Percentiles rank a stretch among this genome's conserved stretches.
Conservation (phyloP, 2,797 vertebrate species). For the Lutjanus campechanus region DNA sequence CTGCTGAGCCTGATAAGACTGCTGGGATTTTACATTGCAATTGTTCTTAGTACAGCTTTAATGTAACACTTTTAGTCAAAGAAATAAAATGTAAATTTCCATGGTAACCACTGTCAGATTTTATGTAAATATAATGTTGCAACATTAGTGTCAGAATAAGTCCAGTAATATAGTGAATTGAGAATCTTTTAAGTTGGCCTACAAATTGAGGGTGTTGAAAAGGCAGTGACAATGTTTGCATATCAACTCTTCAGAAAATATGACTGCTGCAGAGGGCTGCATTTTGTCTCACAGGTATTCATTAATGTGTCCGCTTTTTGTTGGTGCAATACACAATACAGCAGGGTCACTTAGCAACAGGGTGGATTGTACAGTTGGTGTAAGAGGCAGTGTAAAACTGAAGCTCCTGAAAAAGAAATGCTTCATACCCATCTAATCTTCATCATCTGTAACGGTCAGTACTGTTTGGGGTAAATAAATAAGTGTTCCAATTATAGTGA, state of each 20-base stretch:
- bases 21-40: neutral
- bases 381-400: neutral
- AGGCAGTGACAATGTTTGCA: neutral
- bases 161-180: neutral
- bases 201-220: neutral
- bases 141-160: neutral
- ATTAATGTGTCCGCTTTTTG: too few species aligned
- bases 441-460: neutral
- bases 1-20: neutral
- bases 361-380: neutral
- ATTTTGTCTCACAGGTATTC: too few species aligned
- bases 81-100: neutral
- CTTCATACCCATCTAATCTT: neutral
- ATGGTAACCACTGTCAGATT: neutral
- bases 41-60: too few species aligned
- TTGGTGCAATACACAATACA: neutral
- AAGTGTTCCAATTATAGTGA: neutral
- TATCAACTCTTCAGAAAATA: neutral
- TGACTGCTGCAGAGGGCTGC: too few species aligned
- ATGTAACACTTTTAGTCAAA: neutral
- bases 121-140: neutral
- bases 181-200: neutral
- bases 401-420: neutral
- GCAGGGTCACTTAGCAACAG: neutral
- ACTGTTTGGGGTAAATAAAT: neutral